Evolutionary conservation across 2,797 vertebrate species (phyloP).

Genomic region (Hypotaenidia okinawae): DNA sequence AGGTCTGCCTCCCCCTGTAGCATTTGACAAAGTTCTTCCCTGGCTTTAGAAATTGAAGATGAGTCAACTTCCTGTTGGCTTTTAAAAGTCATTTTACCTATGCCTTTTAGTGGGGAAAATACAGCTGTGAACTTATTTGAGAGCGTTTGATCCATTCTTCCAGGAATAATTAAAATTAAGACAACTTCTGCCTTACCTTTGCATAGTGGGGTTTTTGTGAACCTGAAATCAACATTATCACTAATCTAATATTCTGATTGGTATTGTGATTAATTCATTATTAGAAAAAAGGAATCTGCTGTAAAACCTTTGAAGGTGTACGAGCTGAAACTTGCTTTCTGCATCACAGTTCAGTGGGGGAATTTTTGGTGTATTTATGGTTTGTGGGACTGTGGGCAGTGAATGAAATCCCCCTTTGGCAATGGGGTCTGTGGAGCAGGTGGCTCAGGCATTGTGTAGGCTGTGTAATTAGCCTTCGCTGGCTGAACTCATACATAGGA

Average conservation of each 20-base stretch:
- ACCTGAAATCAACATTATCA: background rate
- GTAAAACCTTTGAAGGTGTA: conserved; percentile 2
- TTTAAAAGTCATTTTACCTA: background rate
- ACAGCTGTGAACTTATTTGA: background rate
- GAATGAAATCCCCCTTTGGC: background rate
- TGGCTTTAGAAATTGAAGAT: background rate
- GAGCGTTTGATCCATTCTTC: background rate
- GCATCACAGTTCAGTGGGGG: background rate
- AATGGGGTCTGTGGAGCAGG: background rate
- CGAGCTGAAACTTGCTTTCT: conserved; percentile 8
- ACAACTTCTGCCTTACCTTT: background rate
- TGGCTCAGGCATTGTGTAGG: background rate
- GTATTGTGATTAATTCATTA: background rate
- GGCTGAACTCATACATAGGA: background rate
- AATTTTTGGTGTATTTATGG: conserved; percentile 10
- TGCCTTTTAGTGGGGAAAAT: background rate
- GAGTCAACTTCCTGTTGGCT: background rate
- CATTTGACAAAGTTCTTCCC: background rate
- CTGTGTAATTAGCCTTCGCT: background rate
- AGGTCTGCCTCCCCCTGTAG: accelerated
- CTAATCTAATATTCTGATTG: background rate
- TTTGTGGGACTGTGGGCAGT: conserved; percentile 29
- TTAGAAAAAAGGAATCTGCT: background rate
- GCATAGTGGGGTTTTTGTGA: background rate
- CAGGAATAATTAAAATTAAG: background rate